Base-by-base conservation (phyloP, 2,888 invertebrate species). In the Brenthis ino region DNA sequence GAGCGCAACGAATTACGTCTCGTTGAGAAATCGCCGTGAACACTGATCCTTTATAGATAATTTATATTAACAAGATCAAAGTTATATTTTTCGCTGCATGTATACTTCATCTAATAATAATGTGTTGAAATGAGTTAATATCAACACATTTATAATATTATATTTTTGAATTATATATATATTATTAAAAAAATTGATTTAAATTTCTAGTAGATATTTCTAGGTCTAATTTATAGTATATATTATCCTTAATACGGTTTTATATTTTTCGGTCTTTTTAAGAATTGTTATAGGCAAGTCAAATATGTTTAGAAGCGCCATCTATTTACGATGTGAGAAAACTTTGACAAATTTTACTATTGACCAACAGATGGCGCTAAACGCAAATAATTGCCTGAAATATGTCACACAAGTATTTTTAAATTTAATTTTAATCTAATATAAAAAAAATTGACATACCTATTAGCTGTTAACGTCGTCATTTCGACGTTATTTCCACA, bases 381-480 rank as follows among this genome's bases (percentile, higher is more conserved):
- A 14, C 6, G 8, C 5, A 33, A 24, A 57, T 16, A 47, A 24
- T 48, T 37, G 8, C 37, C 37, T 8, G 8, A 37, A 37, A 37
- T 37, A 37, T 1, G 8, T 37, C 2, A 37, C 33, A 1, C 8
- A 13, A 16, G 37, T 14, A 54, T 33, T 8, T 55, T 47, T 33
- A 14, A 56, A 56, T 13, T 28, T 13, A 20, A 3, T 47, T 13
- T 28, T 13, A 20, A 3, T 47, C 3, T 37, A 55, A 47, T 43
- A 24, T 3, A 47, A 14, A n/a, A 50, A 50, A 43, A 65, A 57
- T 14, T 64, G 16, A 78, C 88, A 82, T 83, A 92, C 92, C 93
- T 87, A 75, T 91, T 93, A 66, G 91, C 92, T 72, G 93, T 87
- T 76, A 93, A 79, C 72, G 92, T 93, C 74, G 93, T 90, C 93